Evolutionary conservation across 1,140 invertebrate genomes (phyloP).

Genomic region (Drosophila chauvacae): DNA sequence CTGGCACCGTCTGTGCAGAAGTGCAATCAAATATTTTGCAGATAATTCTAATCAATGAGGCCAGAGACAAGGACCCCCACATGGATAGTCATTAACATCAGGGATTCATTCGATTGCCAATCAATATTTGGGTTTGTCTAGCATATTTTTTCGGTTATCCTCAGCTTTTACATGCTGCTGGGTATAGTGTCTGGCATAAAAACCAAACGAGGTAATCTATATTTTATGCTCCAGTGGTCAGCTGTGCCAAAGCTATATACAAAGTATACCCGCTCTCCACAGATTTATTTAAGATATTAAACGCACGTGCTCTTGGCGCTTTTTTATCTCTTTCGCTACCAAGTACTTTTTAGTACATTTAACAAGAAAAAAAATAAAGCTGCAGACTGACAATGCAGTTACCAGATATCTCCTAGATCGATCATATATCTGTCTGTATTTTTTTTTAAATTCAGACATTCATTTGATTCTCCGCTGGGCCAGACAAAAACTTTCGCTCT

Average conservation of each 20-base stretch:
- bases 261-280: slow-evolving; percentile 11
- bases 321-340: slow-evolving; percentile 15
- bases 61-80: background rate
- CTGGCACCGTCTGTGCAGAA: slow-evolving; percentile 6
- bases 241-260: slow-evolving; percentile 46
- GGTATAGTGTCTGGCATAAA: slow-evolving; percentile 21
- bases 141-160: slow-evolving; percentile 42
- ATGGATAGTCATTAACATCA: slow-evolving; percentile 49
- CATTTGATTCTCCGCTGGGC: slow-evolving; percentile 11
- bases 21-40: slow-evolving; percentile 8
- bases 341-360: background rate
- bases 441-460: background rate
- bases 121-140: slow-evolving; percentile 55
- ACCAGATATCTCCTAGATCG: background rate
- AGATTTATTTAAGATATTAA: slow-evolving; percentile 26
- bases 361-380: background rate
- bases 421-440: slow-evolving; percentile 24
- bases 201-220: slow-evolving; percentile 27
- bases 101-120: slow-evolving; percentile 34
- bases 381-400: background rate
- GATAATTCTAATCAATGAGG: slow-evolving; percentile 14
- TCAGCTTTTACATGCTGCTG: background rate
- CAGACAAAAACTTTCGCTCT: slow-evolving; percentile 31
- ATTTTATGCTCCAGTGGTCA: slow-evolving; percentile 40
- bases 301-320: slow-evolving; percentile 23